Percentiles rank a stretch among this genome's conserved stretches.
Evolutionary conservation across 2,888 invertebrate genomes (phyloP).

Genomic region (Augochlorella aurata): DNA sequence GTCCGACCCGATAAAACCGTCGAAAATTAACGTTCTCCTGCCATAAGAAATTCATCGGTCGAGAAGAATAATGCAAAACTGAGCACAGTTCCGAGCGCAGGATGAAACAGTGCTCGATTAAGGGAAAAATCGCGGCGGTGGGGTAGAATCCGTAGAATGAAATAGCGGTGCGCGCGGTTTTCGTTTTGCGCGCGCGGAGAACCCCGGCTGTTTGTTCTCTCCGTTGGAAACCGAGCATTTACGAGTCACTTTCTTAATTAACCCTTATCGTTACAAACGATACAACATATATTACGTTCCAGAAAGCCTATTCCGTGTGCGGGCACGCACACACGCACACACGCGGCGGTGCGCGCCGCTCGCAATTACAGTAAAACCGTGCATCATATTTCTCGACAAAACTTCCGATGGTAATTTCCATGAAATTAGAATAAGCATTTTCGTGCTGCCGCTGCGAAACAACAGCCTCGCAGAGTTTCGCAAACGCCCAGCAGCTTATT

Average conservation of each 20-base stretch:
- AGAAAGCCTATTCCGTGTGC: conserved; percentile 30
- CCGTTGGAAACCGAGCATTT: conserved; percentile 58
- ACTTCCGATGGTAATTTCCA: conserved; percentile 52
- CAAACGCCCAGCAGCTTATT: conserved; percentile 42
- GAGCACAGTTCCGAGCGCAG: no score
- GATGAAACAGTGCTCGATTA: no score
- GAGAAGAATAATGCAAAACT: no score
- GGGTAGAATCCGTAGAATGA: no score
- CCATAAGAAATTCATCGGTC: no score
- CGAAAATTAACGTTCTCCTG: no score
- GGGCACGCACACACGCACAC: not conserved
- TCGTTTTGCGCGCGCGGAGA: conserved; percentile 53
- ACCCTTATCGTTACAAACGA: conserved; percentile 62
- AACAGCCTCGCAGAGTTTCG: conserved; percentile 29
- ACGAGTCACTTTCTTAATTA: conserved; percentile 66
- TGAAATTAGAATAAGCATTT: conserved; percentile 52
- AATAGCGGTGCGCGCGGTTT: conserved; percentile 56
- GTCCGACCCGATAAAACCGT: no score
- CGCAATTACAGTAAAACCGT: conserved; percentile 41
- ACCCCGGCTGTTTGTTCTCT: conserved; percentile 55
- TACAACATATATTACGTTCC: conserved; percentile 31
- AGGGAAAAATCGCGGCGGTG: no score
- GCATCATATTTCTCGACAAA: conserved; percentile 48
- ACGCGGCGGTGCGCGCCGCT: not conserved
- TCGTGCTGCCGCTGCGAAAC: conserved; percentile 30